Evolutionary conservation across 2,888 invertebrate genomes (phyloP), one percentile per base, ranked within the genome.

Genomic region (Monochamus alternatus): DNA sequence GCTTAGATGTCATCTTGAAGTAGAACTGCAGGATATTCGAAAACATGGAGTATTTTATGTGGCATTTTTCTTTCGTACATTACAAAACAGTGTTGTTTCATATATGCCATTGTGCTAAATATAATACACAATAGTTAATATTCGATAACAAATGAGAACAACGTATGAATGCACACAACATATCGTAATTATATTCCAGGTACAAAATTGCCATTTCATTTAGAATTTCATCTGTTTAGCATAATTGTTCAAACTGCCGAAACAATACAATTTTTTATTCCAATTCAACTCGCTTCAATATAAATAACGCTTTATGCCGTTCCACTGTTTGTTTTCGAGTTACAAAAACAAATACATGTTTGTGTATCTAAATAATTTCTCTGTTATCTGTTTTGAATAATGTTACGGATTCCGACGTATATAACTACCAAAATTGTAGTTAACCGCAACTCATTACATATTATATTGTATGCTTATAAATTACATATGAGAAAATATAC

Each of bases 361-460:
- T 62, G 59, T 69, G 51, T 5, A 43, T 60, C 22, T 31, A 22
- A 60, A 69, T 69, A 51, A 69, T 59, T 69, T 51, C 47, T 44
- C 31, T 14, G 38, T 43, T 69, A 60, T 58, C 59, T 14, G 60
- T 69, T 60, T 60, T 30, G n/a, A 60, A 58, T 69, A 8, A 43
- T 69, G 69, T 44, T 9, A 69, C 12, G 43, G 47, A 62, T 60
- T 69, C 31, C 60, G 31, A 47, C 31, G 5, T 12, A 69, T 43
- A 43, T 8, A n/a, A 38, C 1, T 14, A 58, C 22, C 51, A 59
- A 59, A 22, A 31, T 30, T 7, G 30, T 12, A 60, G 32, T 60
- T 32, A 32, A 60, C 31, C 2, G 38, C 38, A 38, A 38, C 22
- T 38, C 38, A 38, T 38, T 38, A 5, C 5, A 38, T 7, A 38